Base-by-base conservation (phyloP, 2,113 vertebrate genomes). In the Ceyx melanurus region DNA sequence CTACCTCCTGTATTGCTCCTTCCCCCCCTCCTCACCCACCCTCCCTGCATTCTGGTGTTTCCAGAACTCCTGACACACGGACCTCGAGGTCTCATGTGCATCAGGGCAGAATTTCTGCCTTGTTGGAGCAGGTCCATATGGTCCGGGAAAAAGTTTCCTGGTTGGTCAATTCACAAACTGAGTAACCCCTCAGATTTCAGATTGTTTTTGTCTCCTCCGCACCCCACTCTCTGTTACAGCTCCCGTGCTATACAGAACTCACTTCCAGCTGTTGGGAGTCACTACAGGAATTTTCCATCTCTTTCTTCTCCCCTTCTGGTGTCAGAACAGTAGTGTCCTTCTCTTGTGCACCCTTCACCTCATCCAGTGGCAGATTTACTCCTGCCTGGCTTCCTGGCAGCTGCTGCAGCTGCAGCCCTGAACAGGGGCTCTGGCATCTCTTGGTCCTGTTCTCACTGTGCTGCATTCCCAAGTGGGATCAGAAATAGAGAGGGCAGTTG, bases 331-430 rank as follows among this genome's bases (percentile, higher is more conserved):
- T n/a, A 9, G 0, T 3, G 37, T 33, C 75, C 76, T 92, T 93
- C 84, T 94, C 75, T 86, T 4, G 0, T 71, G 73, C 56, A 53
- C 84, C 81, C 75, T 60, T 94, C 87, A 89, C 92, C 83, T 84
- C 89, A 2, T 17, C 37, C 37, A 46, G 35, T 88, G 92, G 56
- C 93, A 94, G 93, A 93, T 95, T 94, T 94, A 92, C 89, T 95
- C 76, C 73, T 75, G 51, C 64, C n/a, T 42, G 76, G 73, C 87
- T 82, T 95, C 87, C 92, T 94, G 83, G 86, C 89, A 91, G 93
- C 92, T 95, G 95, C 85, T 73, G 90, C 88, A 94, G 90, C 93
- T 94, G 89, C 90, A 87, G 54, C 65, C 9, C 29, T 64, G 57
- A 85, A 29, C 8, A 1, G 58, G 57, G 33, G 3, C 21, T 35